Evolutionary conservation across 2,888 invertebrate genomes (phyloP).

Genomic region (Synergus umbraculus): DNA sequence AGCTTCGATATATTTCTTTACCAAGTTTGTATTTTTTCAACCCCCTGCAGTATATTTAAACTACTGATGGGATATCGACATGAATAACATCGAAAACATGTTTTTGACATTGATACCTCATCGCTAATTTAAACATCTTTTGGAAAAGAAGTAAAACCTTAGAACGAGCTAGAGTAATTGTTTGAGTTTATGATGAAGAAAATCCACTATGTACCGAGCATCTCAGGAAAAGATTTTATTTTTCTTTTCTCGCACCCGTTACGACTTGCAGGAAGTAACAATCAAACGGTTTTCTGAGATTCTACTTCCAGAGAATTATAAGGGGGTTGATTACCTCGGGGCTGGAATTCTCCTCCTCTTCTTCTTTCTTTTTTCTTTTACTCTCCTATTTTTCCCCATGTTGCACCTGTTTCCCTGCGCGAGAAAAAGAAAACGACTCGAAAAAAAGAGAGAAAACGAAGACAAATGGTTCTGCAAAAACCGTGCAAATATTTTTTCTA

Average conservation of each 20-base stretch:
- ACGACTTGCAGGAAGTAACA: conserved; percentile 30
- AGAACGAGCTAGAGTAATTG: conserved; percentile 25
- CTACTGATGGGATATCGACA: too few relatives aligned
- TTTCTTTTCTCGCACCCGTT: conserved; percentile 10
- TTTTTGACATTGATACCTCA: too few relatives aligned
- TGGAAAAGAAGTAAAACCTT: conserved; percentile 10
- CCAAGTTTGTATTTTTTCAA: neutral
- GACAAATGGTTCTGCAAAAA: conserved; percentile 45
- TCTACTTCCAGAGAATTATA: conserved; percentile 15
- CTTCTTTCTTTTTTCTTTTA: neutral
- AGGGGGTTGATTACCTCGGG: conserved; percentile 26
- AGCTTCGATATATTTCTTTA: neutral
- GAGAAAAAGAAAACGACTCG: conserved; percentile 42
- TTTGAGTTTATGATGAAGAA: conserved; percentile 16
- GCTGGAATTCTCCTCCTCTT: neutral
- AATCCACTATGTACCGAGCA: conserved; percentile 22
- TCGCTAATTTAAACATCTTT: neutral
- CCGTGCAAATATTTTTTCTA: conserved; percentile 56
- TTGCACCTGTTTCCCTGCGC: conserved; percentile 39
- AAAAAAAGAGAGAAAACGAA: conserved; percentile 53
- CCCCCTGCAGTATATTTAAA: neutral
- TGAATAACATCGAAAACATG: too few relatives aligned
- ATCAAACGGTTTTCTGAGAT: conserved; percentile 27
- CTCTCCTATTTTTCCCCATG: neutral
- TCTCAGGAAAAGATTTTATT: conserved; percentile 32